Evolutionary conservation across 2,113 vertebrate species (phyloP).

Genomic region (Nothocercus nigrocapillus): DNA sequence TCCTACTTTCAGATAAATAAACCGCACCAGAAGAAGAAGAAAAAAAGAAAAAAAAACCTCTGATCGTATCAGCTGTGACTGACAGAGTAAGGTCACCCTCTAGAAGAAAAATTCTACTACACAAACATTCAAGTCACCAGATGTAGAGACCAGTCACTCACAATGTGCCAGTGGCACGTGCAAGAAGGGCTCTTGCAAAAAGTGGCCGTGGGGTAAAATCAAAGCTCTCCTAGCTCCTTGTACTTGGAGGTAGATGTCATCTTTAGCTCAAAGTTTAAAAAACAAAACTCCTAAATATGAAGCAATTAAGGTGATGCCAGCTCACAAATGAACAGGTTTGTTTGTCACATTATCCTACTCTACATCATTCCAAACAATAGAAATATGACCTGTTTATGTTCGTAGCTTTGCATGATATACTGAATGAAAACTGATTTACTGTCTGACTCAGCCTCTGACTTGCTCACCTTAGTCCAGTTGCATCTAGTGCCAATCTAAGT

Average conservation of each 20-base stretch:
- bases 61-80: rapidly evolving
- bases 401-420: not conserved
- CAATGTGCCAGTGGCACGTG: rapidly evolving
- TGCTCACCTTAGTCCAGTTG: not conserved
- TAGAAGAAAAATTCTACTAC: not conserved
- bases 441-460: not conserved
- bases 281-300: not conserved
- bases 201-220: not conserved
- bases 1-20: not conserved
- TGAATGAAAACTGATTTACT: not conserved
- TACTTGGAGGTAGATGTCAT: not conserved
- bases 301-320: not conserved
- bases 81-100: not conserved
- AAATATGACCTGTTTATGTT: not conserved
- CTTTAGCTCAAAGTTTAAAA: not conserved
- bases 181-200: not conserved
- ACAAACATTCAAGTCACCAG: not conserved
- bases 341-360: not conserved
- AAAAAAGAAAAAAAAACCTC: not conserved
- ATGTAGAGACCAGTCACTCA: not conserved
- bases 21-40: not conserved
- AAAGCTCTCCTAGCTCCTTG: not conserved
- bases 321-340: not conserved
- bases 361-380: not conserved
- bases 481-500: not conserved